phyloP scores from a whole-genome alignment of 2,888 invertebrate species.

The Gryllus longicercus region DNA sequence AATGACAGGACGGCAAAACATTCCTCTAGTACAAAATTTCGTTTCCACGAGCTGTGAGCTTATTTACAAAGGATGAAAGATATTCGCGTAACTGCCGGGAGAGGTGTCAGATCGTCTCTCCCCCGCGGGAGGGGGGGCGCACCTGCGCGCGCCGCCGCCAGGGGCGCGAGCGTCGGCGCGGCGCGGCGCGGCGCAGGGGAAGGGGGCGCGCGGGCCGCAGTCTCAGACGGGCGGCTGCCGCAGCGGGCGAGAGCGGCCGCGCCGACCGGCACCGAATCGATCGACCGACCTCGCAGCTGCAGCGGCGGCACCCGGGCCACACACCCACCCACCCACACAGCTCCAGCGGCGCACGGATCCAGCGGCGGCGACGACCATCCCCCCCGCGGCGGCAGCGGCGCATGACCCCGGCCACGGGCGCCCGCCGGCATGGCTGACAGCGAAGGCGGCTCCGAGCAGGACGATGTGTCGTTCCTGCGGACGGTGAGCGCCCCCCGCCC shows the following conservation, averaged over 20 bases:
- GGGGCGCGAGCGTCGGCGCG: not conserved
- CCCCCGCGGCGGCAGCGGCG: constrained; percentile 3
- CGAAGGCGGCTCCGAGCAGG: constrained; percentile 96
- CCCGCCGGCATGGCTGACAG: constrained; percentile 73
- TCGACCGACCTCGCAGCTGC: not conserved
- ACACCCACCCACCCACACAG: no score
- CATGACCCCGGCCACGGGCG: constrained; percentile 18
- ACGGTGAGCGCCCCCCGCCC: constrained; percentile 70
- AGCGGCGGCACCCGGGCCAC: not conserved
- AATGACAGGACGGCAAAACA: no score
- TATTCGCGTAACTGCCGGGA: not conserved
- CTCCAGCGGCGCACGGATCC: not conserved
- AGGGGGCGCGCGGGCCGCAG: constrained; percentile 8
- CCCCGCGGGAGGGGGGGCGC: not conserved
- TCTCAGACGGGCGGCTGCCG: constrained; percentile 10
- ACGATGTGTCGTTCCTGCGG: constrained; percentile 98
- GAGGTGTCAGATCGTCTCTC: not conserved
- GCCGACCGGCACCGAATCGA: not conserved
- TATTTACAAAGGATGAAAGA: no score
- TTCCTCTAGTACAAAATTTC: no score
- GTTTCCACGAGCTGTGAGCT: no score
- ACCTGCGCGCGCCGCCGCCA: not conserved
- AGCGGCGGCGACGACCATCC: not conserved
- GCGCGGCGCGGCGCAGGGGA: not conserved
- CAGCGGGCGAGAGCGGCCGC: not conserved